These are phyloP conservation scores for Mycalesis mineus DNA, from an alignment of 2,888 invertebrate species.

Conservation along the genomic window DNA sequence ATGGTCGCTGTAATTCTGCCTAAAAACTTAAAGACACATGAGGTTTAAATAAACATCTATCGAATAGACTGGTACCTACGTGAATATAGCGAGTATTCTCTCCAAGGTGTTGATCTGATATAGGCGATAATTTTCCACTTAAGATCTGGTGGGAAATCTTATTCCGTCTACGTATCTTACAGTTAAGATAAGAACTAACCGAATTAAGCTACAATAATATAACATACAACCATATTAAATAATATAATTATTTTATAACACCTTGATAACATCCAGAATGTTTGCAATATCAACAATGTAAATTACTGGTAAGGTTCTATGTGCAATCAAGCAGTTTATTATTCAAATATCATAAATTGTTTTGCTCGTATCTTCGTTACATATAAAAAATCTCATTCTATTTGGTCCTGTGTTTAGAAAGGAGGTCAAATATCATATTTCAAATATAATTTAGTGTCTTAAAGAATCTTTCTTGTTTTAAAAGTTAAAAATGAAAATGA, in stretches of 20 bases:
- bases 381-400: too few relatives aligned
- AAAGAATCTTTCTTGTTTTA: not conserved
- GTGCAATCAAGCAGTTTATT: not conserved
- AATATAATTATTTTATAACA: not conserved
- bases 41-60: too few relatives aligned
- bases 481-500: not conserved
- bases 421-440: too few relatives aligned
- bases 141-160: not conserved
- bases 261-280: not conserved
- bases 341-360: not conserved
- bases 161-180: not conserved
- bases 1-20: too few relatives aligned
- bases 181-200: not conserved
- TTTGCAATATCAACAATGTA: not conserved
- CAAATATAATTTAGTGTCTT: too few relatives aligned
- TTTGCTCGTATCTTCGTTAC: too few relatives aligned
- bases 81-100: too few relatives aligned
- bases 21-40: too few relatives aligned
- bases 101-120: too few relatives aligned
- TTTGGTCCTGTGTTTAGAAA: too few relatives aligned
- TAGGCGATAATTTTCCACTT: not conserved
- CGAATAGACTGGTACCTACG: too few relatives aligned
- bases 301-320: not conserved
- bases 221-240: not conserved
- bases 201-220: not conserved